phyloP scores from a whole-genome alignment of 1,140 invertebrate species.

The Zaprionus lachaisei region DNA sequence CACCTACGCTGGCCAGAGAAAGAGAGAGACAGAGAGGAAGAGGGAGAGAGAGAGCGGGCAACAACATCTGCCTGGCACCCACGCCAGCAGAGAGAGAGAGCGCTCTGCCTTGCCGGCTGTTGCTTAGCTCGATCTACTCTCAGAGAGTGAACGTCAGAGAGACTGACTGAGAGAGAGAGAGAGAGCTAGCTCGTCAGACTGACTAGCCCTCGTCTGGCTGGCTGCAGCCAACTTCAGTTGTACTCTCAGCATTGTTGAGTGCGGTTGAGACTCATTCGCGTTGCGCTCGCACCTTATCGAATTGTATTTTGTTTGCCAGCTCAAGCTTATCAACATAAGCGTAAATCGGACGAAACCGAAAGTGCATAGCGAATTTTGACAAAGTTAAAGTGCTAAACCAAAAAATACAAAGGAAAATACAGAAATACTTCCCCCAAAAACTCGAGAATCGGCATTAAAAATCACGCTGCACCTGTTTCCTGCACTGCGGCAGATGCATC shows the following conservation, averaged over 20 bases:
- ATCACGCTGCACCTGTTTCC: slow-evolving; percentile 69
- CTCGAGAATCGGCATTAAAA: background rate
- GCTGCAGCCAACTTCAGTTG: slow-evolving; percentile 43
- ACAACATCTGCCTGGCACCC: slow-evolving; percentile 30
- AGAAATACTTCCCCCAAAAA: background rate
- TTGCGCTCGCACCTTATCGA: background rate
- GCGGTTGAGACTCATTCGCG: slow-evolving; percentile 38
- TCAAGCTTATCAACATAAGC: slow-evolving; percentile 27
- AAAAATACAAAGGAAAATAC: background rate
- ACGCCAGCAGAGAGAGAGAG: slow-evolving; percentile 22
- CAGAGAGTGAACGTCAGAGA: background rate
- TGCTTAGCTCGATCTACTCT: slow-evolving; percentile 29
- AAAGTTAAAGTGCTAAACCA: background rate
- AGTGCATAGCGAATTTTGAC: slow-evolving; percentile 47
- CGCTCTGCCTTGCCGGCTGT: slow-evolving; percentile 30
- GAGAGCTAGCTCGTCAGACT: background rate
- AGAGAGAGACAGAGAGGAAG: background rate
- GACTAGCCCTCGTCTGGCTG: slow-evolving; percentile 24
- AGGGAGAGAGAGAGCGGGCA: slow-evolving; percentile 11
- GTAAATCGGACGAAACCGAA: slow-evolving; percentile 47
- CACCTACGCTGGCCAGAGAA: slow-evolving; percentile 20
- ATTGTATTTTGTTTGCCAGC: background rate
- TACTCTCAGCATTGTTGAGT: slow-evolving; percentile 55
- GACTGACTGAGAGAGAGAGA: background rate
- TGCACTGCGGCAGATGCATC: slow-evolving; percentile 51